Conservation (phyloP, 2,113 vertebrate genomes). For the Cyanoramphus novaezelandiae region DNA sequence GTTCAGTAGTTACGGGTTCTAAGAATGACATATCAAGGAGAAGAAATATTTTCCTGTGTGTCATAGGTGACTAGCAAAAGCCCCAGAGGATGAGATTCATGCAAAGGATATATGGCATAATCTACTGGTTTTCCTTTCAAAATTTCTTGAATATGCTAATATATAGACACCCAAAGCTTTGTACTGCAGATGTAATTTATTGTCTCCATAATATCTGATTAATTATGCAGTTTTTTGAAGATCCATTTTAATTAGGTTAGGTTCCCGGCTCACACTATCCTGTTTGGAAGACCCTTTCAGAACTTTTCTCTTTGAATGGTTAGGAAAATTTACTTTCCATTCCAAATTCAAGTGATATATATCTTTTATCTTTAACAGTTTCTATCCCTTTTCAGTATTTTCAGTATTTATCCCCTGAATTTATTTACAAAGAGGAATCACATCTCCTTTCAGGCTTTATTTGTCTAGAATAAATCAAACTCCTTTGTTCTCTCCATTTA, state of each 20-base stretch:
- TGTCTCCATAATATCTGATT: not conserved
- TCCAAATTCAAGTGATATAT: not conserved
- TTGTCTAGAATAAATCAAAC: not conserved
- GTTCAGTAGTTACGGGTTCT: not conserved
- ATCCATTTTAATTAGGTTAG: not conserved
- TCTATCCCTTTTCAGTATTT: not conserved
- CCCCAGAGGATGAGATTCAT: not conserved
- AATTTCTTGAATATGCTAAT: not conserved
- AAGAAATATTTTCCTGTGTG: not conserved
- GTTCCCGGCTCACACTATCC: not conserved
- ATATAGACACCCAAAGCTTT: not conserved
- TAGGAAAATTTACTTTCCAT: not conserved
- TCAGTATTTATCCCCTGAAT: not conserved
- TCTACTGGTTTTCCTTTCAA: not conserved
- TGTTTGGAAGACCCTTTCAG: not conserved
- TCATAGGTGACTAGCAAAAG: not conserved
- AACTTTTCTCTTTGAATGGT: not conserved
- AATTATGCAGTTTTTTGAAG: not conserved
- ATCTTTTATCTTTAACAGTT: not conserved
- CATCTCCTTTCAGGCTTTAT: not conserved
- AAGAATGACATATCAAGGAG: not conserved
- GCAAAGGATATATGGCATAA: not conserved
- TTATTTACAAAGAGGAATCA: not conserved
- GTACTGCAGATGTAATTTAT: not conserved
- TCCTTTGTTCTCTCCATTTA: not conserved